These are phyloP conservation scores for Thunnus albacares DNA, from an alignment of 2,797 vertebrate genomes.

Conservation along the genomic window DNA sequence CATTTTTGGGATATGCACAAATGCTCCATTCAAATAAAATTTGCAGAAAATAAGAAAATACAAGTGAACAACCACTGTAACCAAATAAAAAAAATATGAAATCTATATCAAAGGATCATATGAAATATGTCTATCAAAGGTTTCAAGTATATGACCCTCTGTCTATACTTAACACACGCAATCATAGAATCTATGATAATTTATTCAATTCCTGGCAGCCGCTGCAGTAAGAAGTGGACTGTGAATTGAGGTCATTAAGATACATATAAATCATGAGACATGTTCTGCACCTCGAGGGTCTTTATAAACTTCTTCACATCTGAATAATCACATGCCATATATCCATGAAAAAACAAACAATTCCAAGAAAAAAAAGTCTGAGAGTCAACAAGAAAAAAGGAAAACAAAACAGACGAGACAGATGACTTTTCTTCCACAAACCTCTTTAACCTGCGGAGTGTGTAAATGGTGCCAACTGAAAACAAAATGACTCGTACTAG, in stretches of 20 bases:
- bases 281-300: constrained; percentile 23
- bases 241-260: constrained; percentile 17
- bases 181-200: neutral
- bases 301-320: constrained; percentile 6
- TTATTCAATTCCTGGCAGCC: neutral
- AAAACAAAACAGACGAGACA: constrained; percentile 52
- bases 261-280: constrained; percentile 23
- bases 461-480: constrained; percentile 52
- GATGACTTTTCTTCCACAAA: constrained; percentile 53
- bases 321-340: constrained; percentile 30
- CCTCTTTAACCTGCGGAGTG: constrained; percentile 55
- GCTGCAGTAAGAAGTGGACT: neutral
- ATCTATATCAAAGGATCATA: too few species aligned
- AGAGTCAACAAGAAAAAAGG: constrained; percentile 22
- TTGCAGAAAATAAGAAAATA: too few species aligned
- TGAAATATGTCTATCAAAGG: neutral
- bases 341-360: constrained; percentile 30
- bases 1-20: too few species aligned
- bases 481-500: neutral
- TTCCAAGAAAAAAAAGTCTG: constrained; percentile 24
- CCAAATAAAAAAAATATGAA: too few species aligned
- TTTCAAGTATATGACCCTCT: neutral
- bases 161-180: neutral
- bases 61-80: too few species aligned
- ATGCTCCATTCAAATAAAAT: too few species aligned